Evolutionary conservation across 2,888 invertebrate genomes (phyloP).

Genomic region (Mactromeris polynyma): DNA sequence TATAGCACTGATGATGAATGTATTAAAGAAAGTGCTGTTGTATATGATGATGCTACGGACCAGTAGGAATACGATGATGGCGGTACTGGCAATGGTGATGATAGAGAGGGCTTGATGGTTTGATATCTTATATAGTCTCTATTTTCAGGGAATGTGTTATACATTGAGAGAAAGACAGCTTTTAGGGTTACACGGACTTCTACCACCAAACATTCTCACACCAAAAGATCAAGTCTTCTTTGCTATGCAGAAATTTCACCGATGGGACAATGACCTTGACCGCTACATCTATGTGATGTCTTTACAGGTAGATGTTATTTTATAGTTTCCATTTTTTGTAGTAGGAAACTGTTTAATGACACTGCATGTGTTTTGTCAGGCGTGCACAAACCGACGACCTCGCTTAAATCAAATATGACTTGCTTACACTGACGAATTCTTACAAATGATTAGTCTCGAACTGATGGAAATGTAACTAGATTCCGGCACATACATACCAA

Average conservation of each 20-base stretch:
- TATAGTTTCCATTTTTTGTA: too few relatives aligned
- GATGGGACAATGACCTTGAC: conserved; percentile 91
- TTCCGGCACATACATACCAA: too few relatives aligned
- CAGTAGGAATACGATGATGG: too few relatives aligned
- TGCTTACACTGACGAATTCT: background rate
- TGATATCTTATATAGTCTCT: too few relatives aligned
- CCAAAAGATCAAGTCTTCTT: conserved; percentile 90
- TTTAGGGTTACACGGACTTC: conserved; percentile 97
- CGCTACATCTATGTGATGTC: conserved; percentile 85
- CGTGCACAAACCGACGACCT: background rate
- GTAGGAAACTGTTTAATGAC: too few relatives aligned
- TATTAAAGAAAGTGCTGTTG: too few relatives aligned
- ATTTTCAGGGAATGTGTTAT: conserved; percentile 96
- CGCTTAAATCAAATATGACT: background rate
- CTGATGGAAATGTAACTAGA: background rate
- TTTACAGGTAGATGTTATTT: conserved; percentile 86
- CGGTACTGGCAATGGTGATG: too few relatives aligned
- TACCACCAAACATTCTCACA: conserved; percentile 95
- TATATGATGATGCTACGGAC: too few relatives aligned
- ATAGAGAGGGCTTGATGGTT: too few relatives aligned
- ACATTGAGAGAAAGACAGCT: conserved; percentile 96
- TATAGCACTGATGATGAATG: too few relatives aligned
- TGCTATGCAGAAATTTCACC: conserved; percentile 89
- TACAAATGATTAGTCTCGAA: background rate
- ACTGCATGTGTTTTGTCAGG: background rate